Evolutionary conservation across 1,140 invertebrate genomes (phyloP).

Genomic region (Meteorus sp.): DNA sequence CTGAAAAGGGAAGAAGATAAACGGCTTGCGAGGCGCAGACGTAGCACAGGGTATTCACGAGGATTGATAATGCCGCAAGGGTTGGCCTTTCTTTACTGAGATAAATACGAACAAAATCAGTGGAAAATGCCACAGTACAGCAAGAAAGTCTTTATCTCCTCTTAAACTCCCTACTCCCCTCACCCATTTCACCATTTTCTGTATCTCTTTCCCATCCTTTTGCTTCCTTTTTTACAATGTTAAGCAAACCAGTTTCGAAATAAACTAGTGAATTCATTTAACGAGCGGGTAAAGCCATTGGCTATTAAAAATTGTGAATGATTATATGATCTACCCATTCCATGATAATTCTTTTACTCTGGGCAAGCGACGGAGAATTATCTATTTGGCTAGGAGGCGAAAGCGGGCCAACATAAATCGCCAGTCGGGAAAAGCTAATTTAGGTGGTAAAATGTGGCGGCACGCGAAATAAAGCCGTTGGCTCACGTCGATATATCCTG

Average conservation of each 20-base stretch:
- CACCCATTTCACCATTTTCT: too few species aligned
- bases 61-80: conserved; percentile 20
- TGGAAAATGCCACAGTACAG: not conserved
- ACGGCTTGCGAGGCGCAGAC: not conserved
- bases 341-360: conserved; percentile 2
- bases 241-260: not conserved
- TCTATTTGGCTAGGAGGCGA: conserved; percentile 33
- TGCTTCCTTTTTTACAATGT: not conserved
- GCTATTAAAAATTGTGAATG: conserved; percentile 13
- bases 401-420: conserved; percentile 46
- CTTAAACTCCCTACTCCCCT: too few species aligned
- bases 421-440: conserved; percentile 42
- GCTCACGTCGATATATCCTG: conserved; percentile 45
- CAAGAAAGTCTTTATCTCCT: conserved; percentile 16
- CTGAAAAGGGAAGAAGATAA: not conserved
- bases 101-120: conserved; percentile 14
- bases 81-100: conserved; percentile 15
- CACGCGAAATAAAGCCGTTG: conserved; percentile 48
- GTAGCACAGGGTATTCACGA: conserved; percentile 16
- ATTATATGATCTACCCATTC: conserved; percentile 9
- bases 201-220: not conserved
- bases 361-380: conserved; percentile 30
- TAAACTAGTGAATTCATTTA: not conserved
- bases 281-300: not conserved
- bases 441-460: conserved; percentile 42